Base-by-base conservation (phyloP, 2,113 vertebrate species). In the Dipodomys ordii region DNA sequence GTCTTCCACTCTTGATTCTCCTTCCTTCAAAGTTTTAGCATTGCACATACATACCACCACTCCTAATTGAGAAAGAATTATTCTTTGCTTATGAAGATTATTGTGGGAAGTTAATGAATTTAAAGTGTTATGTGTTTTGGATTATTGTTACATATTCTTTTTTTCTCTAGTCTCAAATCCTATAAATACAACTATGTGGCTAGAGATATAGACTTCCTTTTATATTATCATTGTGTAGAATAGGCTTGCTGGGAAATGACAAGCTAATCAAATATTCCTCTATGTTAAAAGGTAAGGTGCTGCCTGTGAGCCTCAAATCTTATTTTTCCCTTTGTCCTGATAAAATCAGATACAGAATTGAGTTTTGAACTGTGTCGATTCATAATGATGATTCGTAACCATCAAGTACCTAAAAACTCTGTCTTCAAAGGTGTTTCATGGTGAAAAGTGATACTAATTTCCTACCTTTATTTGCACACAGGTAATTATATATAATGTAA, bases 261-360 rank as follows among this genome's bases (percentile, higher is more conserved):
- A 97, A 97, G 7, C 1, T 46, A 3, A 32, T 90, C 62, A 85
- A 94, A 96, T 32, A 79, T 90, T 86, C 6, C 32, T 22, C n/a
- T 62, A 88, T 83, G 88, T 27, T 90, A 93, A 95, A 96, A 92
- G 4, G n/a, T 94, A 90, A 94, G 8, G 83, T 73, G 30, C 18
- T 0, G 8, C 35, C 79, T 83, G 28, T 53, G 82, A 93, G 88
- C 72, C 71, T 25, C 16, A 60, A 60, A 71, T 1, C 2, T 79
- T 65, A 35, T 87, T 84, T 65, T 13, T 72, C 3, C 35, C 15
- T 22, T 77, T 80, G 15, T 92, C 46, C 16, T 96, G 13, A 46
- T 94, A 94, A 94, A 93, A 72, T 44, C 76, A 84, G 62, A 96
- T 57, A 62, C 74, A 22, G 18, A 84, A 71, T 49, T 95, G 77